These are phyloP conservation scores for Smittia aterrima DNA, from an alignment of 2,888 invertebrate species.

Conservation along the genomic window DNA sequence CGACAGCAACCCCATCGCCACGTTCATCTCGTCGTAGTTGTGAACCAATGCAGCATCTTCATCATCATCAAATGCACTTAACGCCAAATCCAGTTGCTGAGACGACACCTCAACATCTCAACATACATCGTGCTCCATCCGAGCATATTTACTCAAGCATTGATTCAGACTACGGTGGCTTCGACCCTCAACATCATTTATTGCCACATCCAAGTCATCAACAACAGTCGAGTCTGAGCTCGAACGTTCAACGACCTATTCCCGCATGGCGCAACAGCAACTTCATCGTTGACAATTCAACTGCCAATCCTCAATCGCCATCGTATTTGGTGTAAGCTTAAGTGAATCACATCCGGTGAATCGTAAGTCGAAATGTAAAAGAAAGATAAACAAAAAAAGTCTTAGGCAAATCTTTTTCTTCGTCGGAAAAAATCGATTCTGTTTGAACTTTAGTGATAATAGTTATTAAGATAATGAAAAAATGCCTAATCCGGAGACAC, in stretches of 20 bases:
- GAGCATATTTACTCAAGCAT: conserved; percentile 89
- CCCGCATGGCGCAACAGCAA: conserved; percentile 48
- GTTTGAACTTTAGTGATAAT: conserved; percentile 41
- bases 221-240: conserved; percentile 37
- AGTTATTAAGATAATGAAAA: conserved; percentile 34
- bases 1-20: conserved; percentile 63
- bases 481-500: conserved; percentile 4
- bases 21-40: conserved; percentile 56
- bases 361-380: background rate
- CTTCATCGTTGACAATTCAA: conserved; percentile 50
- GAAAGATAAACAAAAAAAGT: conserved; percentile 31
- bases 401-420: conserved; percentile 37
- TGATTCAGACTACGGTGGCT: conserved; percentile 72
- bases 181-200: conserved; percentile 46
- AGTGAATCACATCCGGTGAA: conserved; percentile 10
- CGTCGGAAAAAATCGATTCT: conserved; percentile 28
- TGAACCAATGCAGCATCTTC: conserved; percentile 43
- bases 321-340: conserved; percentile 46
- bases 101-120: conserved; percentile 44
- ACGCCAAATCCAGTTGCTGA: conserved; percentile 54
- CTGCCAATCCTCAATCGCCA: conserved; percentile 47
- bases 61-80: conserved; percentile 49
- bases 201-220: conserved; percentile 33
- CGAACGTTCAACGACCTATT: conserved; percentile 38
- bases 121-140: conserved; percentile 65